Percentiles rank a stretch among this genome's conserved stretches.
Conservation (phyloP, 2,797 vertebrate genomes). For the Chelon auratus region DNA sequence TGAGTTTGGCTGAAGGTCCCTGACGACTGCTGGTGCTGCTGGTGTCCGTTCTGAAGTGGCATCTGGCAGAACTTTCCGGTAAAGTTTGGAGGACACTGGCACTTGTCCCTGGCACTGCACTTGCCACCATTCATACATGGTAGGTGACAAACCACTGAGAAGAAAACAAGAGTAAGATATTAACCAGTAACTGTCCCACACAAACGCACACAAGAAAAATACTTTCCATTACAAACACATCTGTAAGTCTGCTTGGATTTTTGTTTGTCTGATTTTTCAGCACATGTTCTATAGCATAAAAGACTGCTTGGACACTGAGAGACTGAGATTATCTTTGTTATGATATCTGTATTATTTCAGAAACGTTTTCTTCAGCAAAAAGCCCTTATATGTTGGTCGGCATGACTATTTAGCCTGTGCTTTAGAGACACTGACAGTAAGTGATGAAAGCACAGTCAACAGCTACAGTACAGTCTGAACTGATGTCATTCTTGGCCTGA, state of each 20-base stretch:
- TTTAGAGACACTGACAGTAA: too few species aligned
- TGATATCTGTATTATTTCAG: not conserved
- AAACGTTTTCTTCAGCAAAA: too few species aligned
- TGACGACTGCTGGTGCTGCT: conserved; percentile 79
- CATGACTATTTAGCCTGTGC: not conserved
- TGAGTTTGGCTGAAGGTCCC: conserved; percentile 84
- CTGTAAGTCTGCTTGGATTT: conserved; percentile 7
- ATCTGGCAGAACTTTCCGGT: conserved; percentile 98
- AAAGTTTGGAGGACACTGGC: conserved; percentile 95
- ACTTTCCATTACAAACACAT: conserved; percentile 2
- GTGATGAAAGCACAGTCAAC: too few species aligned
- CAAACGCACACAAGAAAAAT: not conserved
- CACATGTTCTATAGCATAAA: conserved; percentile 7
- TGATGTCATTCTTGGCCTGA: not conserved
- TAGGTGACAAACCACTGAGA: conserved; percentile 96
- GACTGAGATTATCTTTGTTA: not conserved
- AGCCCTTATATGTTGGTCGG: not conserved
- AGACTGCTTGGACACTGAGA: not conserved
- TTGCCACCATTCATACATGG: conserved; percentile 98
- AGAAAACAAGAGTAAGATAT: conserved; percentile 14
- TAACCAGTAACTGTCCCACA: not conserved
- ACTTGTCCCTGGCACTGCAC: conserved; percentile 95
- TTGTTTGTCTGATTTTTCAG: conserved; percentile 4
- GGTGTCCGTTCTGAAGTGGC: conserved; percentile 83
- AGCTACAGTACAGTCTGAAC: not conserved